These are phyloP conservation scores for Disparrhopalites patrizii DNA, from an alignment of 2,888 invertebrate species.

Conservation along the genomic window DNA sequence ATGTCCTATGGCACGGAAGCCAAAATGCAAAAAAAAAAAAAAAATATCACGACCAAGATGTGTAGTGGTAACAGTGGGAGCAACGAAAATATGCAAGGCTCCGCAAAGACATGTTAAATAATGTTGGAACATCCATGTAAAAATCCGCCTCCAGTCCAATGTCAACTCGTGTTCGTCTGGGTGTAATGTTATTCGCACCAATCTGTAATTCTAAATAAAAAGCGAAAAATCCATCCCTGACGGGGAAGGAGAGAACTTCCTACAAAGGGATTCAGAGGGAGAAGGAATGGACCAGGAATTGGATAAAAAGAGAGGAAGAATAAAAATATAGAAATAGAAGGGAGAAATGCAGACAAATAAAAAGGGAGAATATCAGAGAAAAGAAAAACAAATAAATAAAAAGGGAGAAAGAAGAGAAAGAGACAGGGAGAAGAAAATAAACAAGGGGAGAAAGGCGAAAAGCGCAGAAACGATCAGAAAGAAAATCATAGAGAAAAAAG, in stretches of 20 bases:
- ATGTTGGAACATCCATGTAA: not conserved
- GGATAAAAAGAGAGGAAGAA: not conserved
- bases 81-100: too few relatives aligned
- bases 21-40: not conserved
- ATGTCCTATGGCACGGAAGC: not conserved
- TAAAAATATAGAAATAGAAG: too few relatives aligned
- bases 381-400: not conserved
- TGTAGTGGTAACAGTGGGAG: too few relatives aligned
- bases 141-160: conserved; percentile 23
- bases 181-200: conserved; percentile 19
- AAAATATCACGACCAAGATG: too few relatives aligned
- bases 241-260: too few relatives aligned
- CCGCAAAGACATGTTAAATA: too few relatives aligned
- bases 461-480: not conserved
- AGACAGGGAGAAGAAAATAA: not conserved
- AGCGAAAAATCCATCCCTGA: too few relatives aligned
- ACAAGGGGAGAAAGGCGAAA: too few relatives aligned
- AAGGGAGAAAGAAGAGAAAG: not conserved
- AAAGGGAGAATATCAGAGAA: not conserved
- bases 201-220: conserved; percentile 17
- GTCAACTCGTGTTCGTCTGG: conserved; percentile 21
- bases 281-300: not conserved
- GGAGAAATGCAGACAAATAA: not conserved
- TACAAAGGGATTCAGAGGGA: not conserved
- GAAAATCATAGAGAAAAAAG: not conserved